phyloP scores from a whole-genome alignment of 2,888 invertebrate genomes.

The Carterocephalus palaemon region DNA sequence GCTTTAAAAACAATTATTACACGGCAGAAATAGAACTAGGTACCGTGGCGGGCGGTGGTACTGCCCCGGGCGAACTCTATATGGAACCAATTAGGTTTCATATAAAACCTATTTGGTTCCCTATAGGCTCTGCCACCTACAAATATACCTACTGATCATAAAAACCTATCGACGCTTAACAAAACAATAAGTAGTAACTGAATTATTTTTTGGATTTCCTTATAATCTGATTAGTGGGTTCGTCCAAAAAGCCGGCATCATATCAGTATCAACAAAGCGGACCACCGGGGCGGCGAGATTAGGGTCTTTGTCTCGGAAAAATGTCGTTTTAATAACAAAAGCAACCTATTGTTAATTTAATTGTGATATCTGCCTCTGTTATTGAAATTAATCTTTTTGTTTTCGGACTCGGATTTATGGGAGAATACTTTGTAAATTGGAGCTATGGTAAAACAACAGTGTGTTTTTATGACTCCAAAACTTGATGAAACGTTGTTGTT shows the following conservation, averaged over 20 bases:
- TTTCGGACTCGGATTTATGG: background rate
- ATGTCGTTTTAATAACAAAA: slow-evolving; percentile 21
- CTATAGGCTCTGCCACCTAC: too few relatives aligned
- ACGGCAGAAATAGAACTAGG: too few relatives aligned
- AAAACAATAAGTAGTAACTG: slow-evolving; percentile 12
- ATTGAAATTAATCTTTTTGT: slow-evolving; percentile 2
- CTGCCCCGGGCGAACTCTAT: too few relatives aligned
- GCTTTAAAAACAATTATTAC: too few relatives aligned
- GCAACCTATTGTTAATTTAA: slow-evolving; percentile 6
- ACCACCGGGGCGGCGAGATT: slow-evolving; percentile 31
- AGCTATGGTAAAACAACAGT: too few relatives aligned
- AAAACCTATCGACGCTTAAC: too few relatives aligned
- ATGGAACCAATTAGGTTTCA: too few relatives aligned
- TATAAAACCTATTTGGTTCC: too few relatives aligned
- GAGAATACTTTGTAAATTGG: background rate
- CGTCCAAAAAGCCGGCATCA: slow-evolving; percentile 12
- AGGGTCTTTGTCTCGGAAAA: slow-evolving; percentile 20
- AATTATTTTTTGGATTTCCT: slow-evolving; percentile 15
- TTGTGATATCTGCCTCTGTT: slow-evolving; percentile 1
- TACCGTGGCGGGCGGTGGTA: too few relatives aligned
- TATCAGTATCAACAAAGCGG: slow-evolving; percentile 19
- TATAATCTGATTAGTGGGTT: slow-evolving; percentile 19
- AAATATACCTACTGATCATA: too few relatives aligned
- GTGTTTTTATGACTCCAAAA: too few relatives aligned
- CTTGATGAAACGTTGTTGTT: too few relatives aligned